These are phyloP conservation scores for Crocuta crocuta DNA, from an alignment of 2,113 vertebrate species.

Conservation along the genomic window DNA sequence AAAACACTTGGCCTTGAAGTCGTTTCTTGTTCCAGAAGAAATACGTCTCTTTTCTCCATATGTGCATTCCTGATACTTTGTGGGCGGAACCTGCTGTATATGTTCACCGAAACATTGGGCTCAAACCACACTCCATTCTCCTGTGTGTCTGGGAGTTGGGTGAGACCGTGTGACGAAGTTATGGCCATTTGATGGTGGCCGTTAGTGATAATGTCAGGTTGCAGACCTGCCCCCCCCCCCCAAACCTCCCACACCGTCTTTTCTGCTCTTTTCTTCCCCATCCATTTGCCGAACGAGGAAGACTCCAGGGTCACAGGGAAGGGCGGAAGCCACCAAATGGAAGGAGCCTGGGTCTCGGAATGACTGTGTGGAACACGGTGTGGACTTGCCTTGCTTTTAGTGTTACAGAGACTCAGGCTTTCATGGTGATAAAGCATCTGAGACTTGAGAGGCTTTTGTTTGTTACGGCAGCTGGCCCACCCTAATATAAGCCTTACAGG, in stretches of 20 bases:
- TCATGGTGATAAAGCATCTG: background rate
- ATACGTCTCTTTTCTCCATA: background rate
- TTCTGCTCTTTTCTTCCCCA: background rate
- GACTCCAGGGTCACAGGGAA: background rate
- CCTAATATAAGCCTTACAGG: background rate
- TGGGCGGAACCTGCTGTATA: background rate
- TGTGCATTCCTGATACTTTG: background rate
- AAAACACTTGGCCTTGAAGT: background rate
- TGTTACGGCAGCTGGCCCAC: background rate
- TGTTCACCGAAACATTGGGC: background rate
- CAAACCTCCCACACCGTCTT: background rate
- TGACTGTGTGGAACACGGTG: background rate
- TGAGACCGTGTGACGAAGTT: background rate
- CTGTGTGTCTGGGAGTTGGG: background rate
- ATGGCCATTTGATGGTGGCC: background rate
- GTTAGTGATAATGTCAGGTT: background rate
- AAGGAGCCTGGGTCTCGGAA: background rate
- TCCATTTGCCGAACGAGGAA: background rate
- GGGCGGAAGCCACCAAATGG: background rate
- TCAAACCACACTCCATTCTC: background rate
- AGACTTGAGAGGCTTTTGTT: background rate
- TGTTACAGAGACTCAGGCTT: background rate
- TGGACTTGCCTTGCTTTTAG: background rate
- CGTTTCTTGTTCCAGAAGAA: background rate
- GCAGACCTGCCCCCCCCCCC: background rate